Percentiles rank a stretch among this genome's conserved stretches.
Evolutionary conservation across 1,140 invertebrate species (phyloP).

Genomic region (Steinernema feltiae): DNA sequence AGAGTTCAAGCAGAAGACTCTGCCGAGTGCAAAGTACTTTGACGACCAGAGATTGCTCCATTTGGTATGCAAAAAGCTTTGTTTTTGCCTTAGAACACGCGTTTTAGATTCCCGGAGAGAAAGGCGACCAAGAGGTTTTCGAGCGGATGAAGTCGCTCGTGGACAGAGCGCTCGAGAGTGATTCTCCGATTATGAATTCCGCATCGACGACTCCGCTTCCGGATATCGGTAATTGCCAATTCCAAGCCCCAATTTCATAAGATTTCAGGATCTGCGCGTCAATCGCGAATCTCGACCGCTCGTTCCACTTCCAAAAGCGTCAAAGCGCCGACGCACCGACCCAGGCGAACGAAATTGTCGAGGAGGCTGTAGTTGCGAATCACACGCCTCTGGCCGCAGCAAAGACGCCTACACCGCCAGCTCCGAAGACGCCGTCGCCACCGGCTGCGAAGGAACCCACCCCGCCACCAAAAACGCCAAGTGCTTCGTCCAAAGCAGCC

Average conservation of each 20-base stretch:
- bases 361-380: neutral
- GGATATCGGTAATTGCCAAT: neutral
- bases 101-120: conserved; percentile 57
- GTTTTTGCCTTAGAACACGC: no score
- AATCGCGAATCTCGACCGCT: neutral
- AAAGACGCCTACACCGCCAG: neutral
- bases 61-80: no score
- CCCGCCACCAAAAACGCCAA: neutral
- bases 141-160: conserved; percentile 53
- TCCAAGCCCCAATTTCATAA: neutral
- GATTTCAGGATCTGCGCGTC: neutral
- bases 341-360: neutral
- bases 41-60: conserved; percentile 56
- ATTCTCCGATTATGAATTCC: conserved; percentile 37
- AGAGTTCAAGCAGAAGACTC: conserved; percentile 55
- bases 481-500: neutral
- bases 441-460: neutral
- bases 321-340: neutral
- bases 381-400: neutral
- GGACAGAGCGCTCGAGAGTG: conserved; percentile 46
- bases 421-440: neutral
- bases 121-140: conserved; percentile 47
- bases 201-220: conserved; percentile 16
- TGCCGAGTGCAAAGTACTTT: conserved; percentile 56
- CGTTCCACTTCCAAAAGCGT: conserved; percentile 4